Base-by-base conservation (phyloP, 2,113 vertebrate genomes). In the Neopipo cinnamomea region DNA sequence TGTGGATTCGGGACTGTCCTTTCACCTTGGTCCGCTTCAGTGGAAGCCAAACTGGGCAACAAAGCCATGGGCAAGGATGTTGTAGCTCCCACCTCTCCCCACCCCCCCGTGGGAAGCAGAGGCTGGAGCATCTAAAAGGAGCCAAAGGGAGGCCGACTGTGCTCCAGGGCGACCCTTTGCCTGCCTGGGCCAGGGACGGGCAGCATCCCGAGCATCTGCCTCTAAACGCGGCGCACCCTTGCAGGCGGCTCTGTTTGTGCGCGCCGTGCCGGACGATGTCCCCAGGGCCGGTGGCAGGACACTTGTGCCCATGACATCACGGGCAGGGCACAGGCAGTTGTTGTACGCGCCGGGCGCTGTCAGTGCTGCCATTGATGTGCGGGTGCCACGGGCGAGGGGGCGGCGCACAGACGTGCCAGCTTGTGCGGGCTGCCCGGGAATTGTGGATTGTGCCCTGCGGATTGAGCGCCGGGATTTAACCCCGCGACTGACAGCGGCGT, bases 241-340 rank as follows among this genome's bases (percentile, higher is more conserved):
- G 96, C 89, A 94, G 8, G 53, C 37, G 1, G 55, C 90, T 81
- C 90, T 88, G 91, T 92, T 92, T 86, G 94, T 71, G 86, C 5
- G 37, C 63, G 10, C 81, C 12, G 42, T 47, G 92, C 94, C 59
- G 83, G 20, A 95, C 97, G 82, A 66, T 80, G 96, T 88, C 35
- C 95, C 91, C 97, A n/a, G 62, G 61, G 96, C 91, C n/a, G 93
- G 95, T 94, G 91, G 97, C 97, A 97, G 98, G 97, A 98, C 98
- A 96, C 94, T 97, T 82, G 86, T 97, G 97, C 95, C 95, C 97
- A 97, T 98, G 90, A 98, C 97, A 92, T 98, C 98, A 98, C 39
- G 58, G 91, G 94, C 97, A 67, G 94, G 93, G 97, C 97, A 98
- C 98, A 98, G 98, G 94, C 95, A 50, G 95, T 95, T 95, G 87